Percentiles rank a stretch among this genome's conserved stretches.
Evolutionary conservation across 2,797 vertebrate genomes (phyloP).

Genomic region (Taenioides sp.): DNA sequence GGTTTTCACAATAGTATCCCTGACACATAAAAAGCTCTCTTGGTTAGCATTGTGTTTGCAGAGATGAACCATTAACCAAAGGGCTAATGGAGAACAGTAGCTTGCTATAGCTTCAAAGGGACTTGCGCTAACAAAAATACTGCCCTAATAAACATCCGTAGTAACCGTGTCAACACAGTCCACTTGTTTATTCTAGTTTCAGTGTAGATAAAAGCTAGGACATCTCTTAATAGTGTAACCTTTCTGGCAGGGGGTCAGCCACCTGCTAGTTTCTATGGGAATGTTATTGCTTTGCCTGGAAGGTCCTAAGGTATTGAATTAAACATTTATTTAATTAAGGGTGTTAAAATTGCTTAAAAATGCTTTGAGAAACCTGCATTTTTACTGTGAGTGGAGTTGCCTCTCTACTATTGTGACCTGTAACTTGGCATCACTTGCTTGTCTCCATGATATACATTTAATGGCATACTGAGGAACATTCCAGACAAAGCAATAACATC

Average conservation of each 20-base stretch:
- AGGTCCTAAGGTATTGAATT: neutral
- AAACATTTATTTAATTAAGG: neutral
- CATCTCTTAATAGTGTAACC: neutral
- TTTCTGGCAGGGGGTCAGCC: no score
- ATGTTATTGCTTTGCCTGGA: neutral
- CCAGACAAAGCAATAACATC: neutral
- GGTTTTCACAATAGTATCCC: no score
- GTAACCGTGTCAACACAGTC: neutral
- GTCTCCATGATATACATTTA: neutral
- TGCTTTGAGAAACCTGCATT: no score
- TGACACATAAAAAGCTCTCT: neutral
- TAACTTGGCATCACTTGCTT: neutral
- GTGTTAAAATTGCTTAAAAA: neutral
- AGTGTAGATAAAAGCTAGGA: neutral
- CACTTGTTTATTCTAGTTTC: neutral
- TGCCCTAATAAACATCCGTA: neutral
- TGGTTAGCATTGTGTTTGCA: neutral
- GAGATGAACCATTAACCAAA: slow-evolving; percentile 1
- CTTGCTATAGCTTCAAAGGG: neutral
- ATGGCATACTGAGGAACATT: neutral
- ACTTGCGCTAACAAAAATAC: neutral
- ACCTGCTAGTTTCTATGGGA: no score
- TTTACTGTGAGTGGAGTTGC: neutral
- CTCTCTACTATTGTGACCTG: neutral
- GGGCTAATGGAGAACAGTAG: neutral